Evolutionary conservation across 92 coral and sea anemone genomes (phyloP).

Genomic region (Isaurus tuberculatus): DNA sequence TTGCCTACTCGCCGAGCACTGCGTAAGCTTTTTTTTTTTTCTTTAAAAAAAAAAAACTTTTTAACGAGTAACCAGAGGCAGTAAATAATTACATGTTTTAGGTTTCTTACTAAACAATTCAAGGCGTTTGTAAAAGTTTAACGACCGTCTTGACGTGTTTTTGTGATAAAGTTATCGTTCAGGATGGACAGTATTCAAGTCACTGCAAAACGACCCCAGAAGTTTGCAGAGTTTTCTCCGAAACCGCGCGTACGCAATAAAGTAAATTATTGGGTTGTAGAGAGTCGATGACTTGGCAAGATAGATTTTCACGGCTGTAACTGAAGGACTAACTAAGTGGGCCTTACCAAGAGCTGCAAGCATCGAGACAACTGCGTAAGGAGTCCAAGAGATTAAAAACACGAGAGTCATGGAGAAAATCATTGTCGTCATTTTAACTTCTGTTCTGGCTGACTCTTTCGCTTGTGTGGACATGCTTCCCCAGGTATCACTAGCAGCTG

Average conservation of each 20-base stretch:
- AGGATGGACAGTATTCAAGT: not conserved
- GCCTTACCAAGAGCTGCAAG: conserved; percentile 9
- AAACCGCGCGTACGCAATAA: not conserved
- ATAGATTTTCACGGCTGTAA: not conserved
- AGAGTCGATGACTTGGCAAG: conserved; percentile 33
- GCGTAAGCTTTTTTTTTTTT: no score
- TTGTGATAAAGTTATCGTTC: not conserved
- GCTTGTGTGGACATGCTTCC: conserved; percentile 17
- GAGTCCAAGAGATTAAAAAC: conserved; percentile 26
- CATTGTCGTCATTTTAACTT: not conserved
- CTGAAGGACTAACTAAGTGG: not conserved
- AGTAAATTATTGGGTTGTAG: conserved; percentile 23
- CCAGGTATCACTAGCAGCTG: not conserved
- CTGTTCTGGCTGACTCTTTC: not conserved
- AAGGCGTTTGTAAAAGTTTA: no score
- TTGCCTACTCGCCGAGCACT: no score
- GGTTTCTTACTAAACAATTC: no score
- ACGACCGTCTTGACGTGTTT: not conserved
- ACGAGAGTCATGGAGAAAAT: not conserved
- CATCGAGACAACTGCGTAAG: conserved; percentile 15
- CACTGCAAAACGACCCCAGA: not conserved
- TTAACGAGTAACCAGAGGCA: no score
- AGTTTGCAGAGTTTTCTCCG: conserved; percentile 5
- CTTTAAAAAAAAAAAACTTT: no score
- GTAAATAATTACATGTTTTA: no score